phyloP scores from a whole-genome alignment of 1,140 invertebrate genomes.

The Heliconius hermathena region DNA sequence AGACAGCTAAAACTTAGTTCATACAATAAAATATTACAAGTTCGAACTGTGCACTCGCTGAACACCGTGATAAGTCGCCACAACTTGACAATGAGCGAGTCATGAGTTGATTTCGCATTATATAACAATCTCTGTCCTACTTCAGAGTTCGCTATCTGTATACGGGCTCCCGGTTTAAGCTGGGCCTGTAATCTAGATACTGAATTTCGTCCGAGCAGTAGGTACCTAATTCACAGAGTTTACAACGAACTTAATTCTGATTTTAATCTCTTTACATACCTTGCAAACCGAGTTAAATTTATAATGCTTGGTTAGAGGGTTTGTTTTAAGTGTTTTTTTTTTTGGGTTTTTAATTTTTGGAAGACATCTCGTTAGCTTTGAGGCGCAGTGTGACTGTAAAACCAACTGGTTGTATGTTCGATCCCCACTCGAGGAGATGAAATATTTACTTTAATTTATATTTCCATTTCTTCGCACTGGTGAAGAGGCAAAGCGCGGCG shows the following conservation, averaged over 20 bases:
- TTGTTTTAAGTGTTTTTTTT: background rate
- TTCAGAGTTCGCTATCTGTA: conserved; percentile 44
- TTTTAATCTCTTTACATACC: conserved; percentile 28
- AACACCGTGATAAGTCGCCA: conserved; percentile 67
- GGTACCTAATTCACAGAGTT: conserved; percentile 35
- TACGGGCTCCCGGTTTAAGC: conserved; percentile 28
- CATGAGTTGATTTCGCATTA: conserved; percentile 66
- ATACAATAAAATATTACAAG: background rate
- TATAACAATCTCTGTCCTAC: conserved; percentile 45
- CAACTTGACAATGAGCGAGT: conserved; percentile 64
- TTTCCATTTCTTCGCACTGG: too few relatives aligned
- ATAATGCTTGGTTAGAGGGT: background rate
- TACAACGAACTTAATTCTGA: conserved; percentile 34
- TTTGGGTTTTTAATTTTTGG: too few relatives aligned
- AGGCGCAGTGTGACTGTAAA: too few relatives aligned
- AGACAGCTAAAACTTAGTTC: too few relatives aligned
- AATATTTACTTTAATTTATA: too few relatives aligned
- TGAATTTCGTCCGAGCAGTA: conserved; percentile 41
- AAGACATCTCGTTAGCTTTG: too few relatives aligned
- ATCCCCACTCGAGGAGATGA: too few relatives aligned
- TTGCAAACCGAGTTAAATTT: conserved; percentile 9
- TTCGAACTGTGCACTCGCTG: conserved; percentile 41
- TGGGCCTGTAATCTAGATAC: conserved; percentile 42
- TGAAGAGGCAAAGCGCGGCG: too few relatives aligned
- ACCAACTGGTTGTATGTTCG: too few relatives aligned